Evolutionary conservation across 1,140 invertebrate genomes (phyloP), one percentile per base, ranked within the genome.

Genomic region (Pararge aegeria): DNA sequence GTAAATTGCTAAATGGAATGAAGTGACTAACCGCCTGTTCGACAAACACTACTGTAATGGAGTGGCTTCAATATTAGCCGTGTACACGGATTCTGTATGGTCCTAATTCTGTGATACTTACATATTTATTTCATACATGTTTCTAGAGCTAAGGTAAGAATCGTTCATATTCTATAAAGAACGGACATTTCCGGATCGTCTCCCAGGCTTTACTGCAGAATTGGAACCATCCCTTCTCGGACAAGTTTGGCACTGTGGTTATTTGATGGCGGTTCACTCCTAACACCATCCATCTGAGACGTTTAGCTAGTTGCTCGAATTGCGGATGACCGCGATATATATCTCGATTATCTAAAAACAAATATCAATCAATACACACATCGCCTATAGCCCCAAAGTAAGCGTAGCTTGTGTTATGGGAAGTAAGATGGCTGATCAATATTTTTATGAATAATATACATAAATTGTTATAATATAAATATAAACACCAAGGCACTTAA

Each of bases 151-250:
- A 46, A 12, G 94, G 93, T 77, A 96, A 90, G 54, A 96, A 89
- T 83, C 95, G 91, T 68, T 94, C 94, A 77, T 97, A 97, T 78
- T 97, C 95, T 51, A 95, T 92, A 73, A 95, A 95, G 61, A 96
- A 93, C 34, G 94, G 93, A 68, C 95, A 96, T 74, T 97, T 97
- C 68, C 94, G 95, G 5, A 96, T 94, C 12, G 93, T 93, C 56
- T 97, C 96, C 94, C 95, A 95, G 0, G 94, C 94, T 90, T 95
- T 95, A 15, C 91, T 92, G 66, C 95, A 94, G 83, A 95, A 97
- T 59, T 95, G 93, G 73, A 95, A 93, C 94, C 94, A 95, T 65
- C 93, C 94, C 78, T 92, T 94, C 77, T 95, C 94, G 0, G 93
- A 93, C 18, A 95, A 75, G 54, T 92, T 87, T 27, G 92, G 89